phyloP scores from a whole-genome alignment of 2,113 vertebrate species.

The Oryctolagus cuniculus region DNA sequence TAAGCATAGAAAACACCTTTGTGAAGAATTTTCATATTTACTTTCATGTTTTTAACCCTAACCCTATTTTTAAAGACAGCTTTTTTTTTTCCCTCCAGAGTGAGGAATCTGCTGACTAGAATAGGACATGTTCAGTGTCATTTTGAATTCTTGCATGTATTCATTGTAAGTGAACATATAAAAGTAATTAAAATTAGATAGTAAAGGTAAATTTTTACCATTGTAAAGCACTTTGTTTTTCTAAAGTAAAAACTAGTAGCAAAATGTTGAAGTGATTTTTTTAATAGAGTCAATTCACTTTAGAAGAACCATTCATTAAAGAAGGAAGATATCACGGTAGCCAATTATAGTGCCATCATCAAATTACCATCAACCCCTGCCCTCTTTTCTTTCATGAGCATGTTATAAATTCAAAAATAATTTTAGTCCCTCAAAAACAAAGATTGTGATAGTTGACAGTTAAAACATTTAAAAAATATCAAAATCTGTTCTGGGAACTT shows the following conservation, averaged over 20 bases:
- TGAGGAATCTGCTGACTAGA: conserved; percentile 82
- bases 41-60: conserved; percentile 58
- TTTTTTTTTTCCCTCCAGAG: conserved; percentile 70
- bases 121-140: conserved; percentile 59
- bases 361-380: conserved; percentile 14
- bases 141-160: conserved; percentile 53
- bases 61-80: conserved; percentile 75
- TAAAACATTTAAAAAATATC: conserved; percentile 41
- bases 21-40: conserved; percentile 73
- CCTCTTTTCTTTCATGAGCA: conserved; percentile 49
- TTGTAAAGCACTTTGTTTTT: conserved; percentile 52
- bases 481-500: conserved; percentile 17
- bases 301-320: conserved; percentile 63
- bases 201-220: conserved; percentile 13
- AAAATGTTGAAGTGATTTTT: conserved; percentile 40
- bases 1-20: conserved; percentile 70
- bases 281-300: conserved; percentile 33
- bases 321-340: conserved; percentile 51
- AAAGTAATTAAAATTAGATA: conserved; percentile 57
- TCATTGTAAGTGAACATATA: conserved; percentile 52
- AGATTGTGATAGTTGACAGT: conserved; percentile 33
- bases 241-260: conserved; percentile 62
- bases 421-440: conserved; percentile 55
- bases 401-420: conserved; percentile 55
- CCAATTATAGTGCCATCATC: conserved; percentile 47